A percentile compares a stretch with the other conserved stretches of the same genome.
phyloP scores from a whole-genome alignment of 2,113 vertebrate genomes.

The Stegostoma tigrinum region DNA sequence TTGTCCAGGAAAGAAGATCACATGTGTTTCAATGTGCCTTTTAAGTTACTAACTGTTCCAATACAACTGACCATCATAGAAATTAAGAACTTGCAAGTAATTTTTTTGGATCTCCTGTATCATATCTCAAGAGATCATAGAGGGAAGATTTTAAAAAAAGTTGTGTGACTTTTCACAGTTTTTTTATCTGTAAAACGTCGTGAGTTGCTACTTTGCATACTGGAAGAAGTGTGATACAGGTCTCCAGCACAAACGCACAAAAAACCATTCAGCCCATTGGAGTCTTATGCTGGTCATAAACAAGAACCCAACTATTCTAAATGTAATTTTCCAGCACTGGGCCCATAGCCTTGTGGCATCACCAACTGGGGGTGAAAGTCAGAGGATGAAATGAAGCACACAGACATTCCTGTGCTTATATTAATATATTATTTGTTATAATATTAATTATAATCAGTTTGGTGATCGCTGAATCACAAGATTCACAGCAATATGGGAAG shows the following conservation, averaged over 20 bases:
- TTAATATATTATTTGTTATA: background rate
- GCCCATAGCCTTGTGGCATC: too few species aligned
- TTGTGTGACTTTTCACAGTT: background rate
- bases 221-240: background rate
- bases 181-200: background rate
- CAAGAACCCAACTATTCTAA: too few species aligned
- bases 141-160: background rate
- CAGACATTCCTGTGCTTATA: background rate
- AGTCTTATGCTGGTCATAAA: too few species aligned
- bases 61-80: background rate
- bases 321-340: too few species aligned
- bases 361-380: background rate
- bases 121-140: background rate
- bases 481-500: background rate
- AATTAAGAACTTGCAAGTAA: background rate
- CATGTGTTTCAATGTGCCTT: constrained; percentile 23
- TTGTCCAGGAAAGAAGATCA: background rate
- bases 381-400: background rate
- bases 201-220: background rate
- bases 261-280: too few species aligned
- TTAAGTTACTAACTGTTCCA: background rate
- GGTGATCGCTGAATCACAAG: background rate
- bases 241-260: too few species aligned
- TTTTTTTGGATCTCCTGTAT: background rate
- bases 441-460: background rate